Percentiles rank a stretch among this genome's conserved stretches.
These are phyloP conservation scores for Thalassarche chlororhynchos DNA, from an alignment of 2,113 vertebrate species.

Conservation along the genomic window DNA sequence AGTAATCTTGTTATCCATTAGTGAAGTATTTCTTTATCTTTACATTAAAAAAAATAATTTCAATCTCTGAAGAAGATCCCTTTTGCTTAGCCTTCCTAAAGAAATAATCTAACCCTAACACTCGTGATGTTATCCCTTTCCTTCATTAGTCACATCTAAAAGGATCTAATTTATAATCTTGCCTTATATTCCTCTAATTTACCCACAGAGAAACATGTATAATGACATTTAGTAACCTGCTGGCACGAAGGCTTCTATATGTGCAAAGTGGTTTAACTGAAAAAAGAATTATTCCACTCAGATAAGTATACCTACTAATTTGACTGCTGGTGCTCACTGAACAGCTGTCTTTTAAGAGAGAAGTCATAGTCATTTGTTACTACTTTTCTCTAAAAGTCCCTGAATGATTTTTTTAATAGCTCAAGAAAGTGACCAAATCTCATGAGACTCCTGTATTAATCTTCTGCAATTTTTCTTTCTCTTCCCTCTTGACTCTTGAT, in stretches of 20 bases:
- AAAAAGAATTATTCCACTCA: neutral
- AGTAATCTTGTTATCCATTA: constrained; percentile 16
- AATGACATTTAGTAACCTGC: neutral
- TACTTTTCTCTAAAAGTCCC: neutral
- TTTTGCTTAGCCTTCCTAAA: neutral
- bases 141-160: neutral
- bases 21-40: neutral
- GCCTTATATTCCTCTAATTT: neutral
- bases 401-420: neutral
- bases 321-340: neutral
- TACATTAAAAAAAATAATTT: neutral
- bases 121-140: neutral
- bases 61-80: neutral
- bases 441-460: neutral
- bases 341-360: neutral
- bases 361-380: neutral
- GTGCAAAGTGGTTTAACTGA: neutral
- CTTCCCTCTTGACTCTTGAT: neutral
- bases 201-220: neutral
- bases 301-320: neutral
- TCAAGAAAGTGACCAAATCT: constrained; percentile 6
- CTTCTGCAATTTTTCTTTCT: neutral
- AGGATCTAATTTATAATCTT: neutral
- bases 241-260: neutral
- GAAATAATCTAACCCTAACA: neutral